Conservation (phyloP, 92 coral and sea anemone species). For the Blastomussa wellsi region DNA sequence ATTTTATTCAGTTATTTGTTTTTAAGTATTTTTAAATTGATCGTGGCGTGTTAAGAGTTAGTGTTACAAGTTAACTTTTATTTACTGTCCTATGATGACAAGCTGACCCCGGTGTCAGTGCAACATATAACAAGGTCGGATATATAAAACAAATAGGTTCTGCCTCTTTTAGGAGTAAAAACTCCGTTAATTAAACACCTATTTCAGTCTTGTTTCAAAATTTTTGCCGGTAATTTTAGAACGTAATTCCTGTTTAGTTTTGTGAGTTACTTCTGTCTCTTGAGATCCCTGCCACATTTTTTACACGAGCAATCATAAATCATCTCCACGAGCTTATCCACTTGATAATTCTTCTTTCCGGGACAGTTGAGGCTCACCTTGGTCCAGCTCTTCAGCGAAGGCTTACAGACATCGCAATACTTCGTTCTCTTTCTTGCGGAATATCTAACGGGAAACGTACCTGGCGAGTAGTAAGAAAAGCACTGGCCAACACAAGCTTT, state of each 20-base stretch:
- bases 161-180: too few species aligned
- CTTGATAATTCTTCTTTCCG: slow-evolving; percentile 15
- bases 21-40: too few species aligned
- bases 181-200: too few species aligned
- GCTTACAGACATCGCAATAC: slow-evolving; percentile 72
- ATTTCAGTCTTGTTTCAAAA: too few species aligned
- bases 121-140: too few species aligned
- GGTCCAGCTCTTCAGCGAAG: slow-evolving; percentile 69
- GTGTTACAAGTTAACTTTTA: too few species aligned
- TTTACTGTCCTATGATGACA: too few species aligned
- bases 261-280: background rate
- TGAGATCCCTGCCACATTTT: slow-evolving; percentile 28
- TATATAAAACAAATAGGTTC: background rate
- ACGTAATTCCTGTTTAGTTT: background rate
- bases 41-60: too few species aligned
- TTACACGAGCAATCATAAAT: slow-evolving; percentile 63
- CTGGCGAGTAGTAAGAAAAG: slow-evolving; percentile 65
- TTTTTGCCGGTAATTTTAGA: too few species aligned
- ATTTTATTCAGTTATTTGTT: too few species aligned
- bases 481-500: slow-evolving; percentile 79
- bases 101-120: too few species aligned
- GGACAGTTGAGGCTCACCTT: slow-evolving; percentile 58
- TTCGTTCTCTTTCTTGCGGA: slow-evolving; percentile 29
- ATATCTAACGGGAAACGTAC: slow-evolving; percentile 35
- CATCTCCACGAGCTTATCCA: slow-evolving; percentile 76